phyloP scores from a whole-genome alignment of 2,888 invertebrate genomes.

The Argyresthia goedartella region DNA sequence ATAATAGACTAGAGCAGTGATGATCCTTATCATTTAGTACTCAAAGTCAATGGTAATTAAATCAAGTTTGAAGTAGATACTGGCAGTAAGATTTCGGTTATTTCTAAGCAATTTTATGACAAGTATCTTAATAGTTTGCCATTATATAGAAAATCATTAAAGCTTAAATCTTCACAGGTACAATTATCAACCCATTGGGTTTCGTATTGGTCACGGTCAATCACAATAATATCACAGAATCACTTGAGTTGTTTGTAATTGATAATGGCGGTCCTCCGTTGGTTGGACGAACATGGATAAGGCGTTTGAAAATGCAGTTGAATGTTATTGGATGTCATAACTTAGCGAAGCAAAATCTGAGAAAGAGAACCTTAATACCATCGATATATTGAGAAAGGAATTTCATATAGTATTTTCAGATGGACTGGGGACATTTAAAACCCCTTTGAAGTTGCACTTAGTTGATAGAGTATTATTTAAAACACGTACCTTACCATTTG shows the following conservation, averaged over 20 bases:
- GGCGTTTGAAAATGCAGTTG: too few species aligned
- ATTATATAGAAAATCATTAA: background rate
- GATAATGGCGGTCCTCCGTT: background rate
- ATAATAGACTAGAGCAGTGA: background rate
- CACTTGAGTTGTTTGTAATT: background rate
- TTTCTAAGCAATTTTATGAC: background rate
- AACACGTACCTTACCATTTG: background rate
- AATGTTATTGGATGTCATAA: background rate
- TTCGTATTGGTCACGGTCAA: background rate
- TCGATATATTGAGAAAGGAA: background rate
- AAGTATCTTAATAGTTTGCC: background rate
- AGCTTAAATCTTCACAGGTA: background rate
- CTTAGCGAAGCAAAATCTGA: background rate
- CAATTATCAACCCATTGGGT: background rate
- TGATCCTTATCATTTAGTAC: background rate
- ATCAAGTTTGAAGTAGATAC: background rate
- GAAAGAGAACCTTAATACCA: background rate
- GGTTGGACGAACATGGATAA: background rate
- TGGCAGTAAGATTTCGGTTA: too few species aligned
- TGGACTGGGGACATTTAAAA: background rate
- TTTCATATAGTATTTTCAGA: slow-evolving; percentile 1
- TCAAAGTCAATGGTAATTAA: background rate
- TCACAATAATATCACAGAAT: background rate
- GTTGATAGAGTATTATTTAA: background rate
- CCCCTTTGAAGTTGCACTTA: background rate